These are phyloP conservation scores for Danio kyathit DNA, from an alignment of 2,797 vertebrate genomes.

Conservation along the genomic window DNA sequence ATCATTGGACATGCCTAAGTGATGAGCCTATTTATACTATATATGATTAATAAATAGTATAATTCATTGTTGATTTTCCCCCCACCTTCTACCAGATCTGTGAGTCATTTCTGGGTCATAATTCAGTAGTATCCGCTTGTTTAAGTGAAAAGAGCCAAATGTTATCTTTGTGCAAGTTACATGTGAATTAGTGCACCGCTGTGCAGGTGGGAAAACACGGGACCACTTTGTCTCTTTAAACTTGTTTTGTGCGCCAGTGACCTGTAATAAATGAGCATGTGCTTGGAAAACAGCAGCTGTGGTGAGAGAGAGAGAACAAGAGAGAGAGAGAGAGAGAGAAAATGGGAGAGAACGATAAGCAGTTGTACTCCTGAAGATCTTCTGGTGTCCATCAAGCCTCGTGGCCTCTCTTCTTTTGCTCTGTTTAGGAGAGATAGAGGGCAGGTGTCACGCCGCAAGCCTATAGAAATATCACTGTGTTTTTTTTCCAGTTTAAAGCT, in stretches of 20 bases:
- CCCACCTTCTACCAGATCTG: not conserved
- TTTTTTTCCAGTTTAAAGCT: constrained; percentile 47
- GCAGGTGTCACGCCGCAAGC: not conserved
- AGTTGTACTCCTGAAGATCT: not conserved
- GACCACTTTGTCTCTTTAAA: not conserved
- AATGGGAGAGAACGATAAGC: not conserved
- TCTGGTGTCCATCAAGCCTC: not conserved
- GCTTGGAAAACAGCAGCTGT: constrained; percentile 5
- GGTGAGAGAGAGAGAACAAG: not conserved
- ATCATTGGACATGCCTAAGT: too few relatives aligned
- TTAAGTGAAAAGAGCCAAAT: not conserved
- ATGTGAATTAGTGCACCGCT: not conserved
- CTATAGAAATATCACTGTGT: constrained; percentile 47
- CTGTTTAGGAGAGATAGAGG: constrained; percentile 24
- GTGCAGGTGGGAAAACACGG: constrained; percentile 14
- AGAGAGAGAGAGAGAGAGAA: not conserved
- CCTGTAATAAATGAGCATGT: constrained; percentile 13
- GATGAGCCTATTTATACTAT: too few relatives aligned
- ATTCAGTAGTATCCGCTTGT: not conserved
- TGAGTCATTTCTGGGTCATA: not conserved
- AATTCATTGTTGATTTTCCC: not conserved
- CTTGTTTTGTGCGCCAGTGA: constrained; percentile 7
- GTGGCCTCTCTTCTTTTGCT: constrained; percentile 6
- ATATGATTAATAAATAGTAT: too few relatives aligned
- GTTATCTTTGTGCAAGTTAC: not conserved